Evolutionary conservation across 2,888 invertebrate genomes (phyloP).

Genomic region (Hydraecia micacea): DNA sequence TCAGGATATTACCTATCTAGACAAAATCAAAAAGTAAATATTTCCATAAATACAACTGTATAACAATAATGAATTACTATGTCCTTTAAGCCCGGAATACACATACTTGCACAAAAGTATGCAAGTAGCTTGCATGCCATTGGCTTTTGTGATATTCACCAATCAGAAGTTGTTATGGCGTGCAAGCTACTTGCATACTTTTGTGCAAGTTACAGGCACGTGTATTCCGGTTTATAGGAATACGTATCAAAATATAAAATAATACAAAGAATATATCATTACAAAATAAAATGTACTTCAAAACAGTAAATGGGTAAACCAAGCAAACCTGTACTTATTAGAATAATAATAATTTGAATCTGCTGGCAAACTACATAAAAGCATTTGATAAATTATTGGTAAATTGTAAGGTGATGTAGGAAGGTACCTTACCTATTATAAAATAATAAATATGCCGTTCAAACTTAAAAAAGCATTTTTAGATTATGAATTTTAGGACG

Average conservation of each 20-base stretch:
- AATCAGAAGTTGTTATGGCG: background rate
- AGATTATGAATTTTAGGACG: constrained; percentile 25
- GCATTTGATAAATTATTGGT: constrained; percentile 13
- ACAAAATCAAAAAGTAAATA: constrained; percentile 2
- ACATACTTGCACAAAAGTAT: background rate
- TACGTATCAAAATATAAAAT: constrained; percentile 21
- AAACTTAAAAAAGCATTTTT: background rate
- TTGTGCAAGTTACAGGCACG: background rate
- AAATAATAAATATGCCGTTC: background rate
- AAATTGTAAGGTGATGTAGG: constrained; percentile 2
- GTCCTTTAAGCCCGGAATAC: background rate
- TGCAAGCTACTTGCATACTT: background rate
- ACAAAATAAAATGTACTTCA: constrained; percentile 7
- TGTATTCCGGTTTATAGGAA: background rate
- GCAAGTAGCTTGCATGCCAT: background rate
- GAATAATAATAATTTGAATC: constrained; percentile 1
- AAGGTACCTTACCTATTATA: background rate
- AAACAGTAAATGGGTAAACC: constrained; percentile 10
- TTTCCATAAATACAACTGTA: constrained; percentile 4
- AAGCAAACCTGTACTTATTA: constrained; percentile 15
- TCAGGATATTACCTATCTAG: background rate
- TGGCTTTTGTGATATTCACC: background rate
- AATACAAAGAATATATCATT: background rate
- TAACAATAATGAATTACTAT: background rate
- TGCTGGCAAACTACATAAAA: constrained; percentile 2